A percentile compares a stretch with the other conserved stretches of the same genome.
phyloP scores from a whole-genome alignment of 2,113 vertebrate genomes.

The Apistogramma diplotaenia region DNA sequence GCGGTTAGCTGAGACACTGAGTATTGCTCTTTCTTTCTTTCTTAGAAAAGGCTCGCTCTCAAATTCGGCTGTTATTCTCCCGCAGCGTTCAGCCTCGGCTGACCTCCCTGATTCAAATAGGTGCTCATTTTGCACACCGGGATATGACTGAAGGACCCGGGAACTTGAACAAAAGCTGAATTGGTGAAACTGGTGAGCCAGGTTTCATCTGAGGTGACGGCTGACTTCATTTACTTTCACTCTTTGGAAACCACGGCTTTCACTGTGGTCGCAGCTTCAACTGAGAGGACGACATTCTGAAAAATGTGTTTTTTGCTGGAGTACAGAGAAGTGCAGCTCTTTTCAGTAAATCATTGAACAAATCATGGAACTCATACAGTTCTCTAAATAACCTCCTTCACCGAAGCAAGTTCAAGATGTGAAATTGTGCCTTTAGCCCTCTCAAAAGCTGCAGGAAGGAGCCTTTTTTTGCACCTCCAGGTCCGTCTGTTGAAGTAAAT shows the following conservation, averaged over 20 bases:
- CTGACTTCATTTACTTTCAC: not conserved
- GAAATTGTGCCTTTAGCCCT: not conserved
- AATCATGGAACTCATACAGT: accelerated
- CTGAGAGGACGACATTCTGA: not conserved
- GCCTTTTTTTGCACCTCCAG: not conserved
- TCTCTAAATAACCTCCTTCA: not conserved
- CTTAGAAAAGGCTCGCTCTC: not conserved
- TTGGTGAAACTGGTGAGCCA: not conserved
- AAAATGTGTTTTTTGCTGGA: not conserved
- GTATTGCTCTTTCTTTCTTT: not conserved
- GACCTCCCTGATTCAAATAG: not conserved
- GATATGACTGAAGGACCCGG: not conserved
- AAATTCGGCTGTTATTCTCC: not conserved
- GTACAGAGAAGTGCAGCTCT: not conserved
- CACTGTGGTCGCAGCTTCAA: not conserved
- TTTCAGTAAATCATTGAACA: not conserved
- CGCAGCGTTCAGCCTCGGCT: not conserved
- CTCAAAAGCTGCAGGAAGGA: not conserved
- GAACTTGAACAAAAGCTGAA: not conserved
- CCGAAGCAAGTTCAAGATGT: not conserved
- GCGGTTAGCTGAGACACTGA: not conserved
- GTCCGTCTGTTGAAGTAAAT: not conserved
- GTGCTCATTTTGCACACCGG: not conserved
- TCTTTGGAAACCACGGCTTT: not conserved
- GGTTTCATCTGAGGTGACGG: not conserved